phyloP scores from a whole-genome alignment of 2,888 invertebrate genomes.

The Drosophila yooni region DNA sequence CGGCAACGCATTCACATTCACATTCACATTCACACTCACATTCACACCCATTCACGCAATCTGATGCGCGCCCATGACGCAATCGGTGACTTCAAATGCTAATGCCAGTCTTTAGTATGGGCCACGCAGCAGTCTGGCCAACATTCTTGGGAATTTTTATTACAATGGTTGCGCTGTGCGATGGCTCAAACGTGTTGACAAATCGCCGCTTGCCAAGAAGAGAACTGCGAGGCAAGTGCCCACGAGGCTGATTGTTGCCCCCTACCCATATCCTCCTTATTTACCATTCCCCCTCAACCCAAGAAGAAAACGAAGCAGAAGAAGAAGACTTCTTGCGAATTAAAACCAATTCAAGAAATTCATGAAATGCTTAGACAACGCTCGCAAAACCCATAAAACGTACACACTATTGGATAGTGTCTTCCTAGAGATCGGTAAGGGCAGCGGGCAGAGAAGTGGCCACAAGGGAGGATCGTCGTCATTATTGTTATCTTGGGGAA shows the following conservation, averaged over 20 bases:
- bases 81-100: slow-evolving; percentile 59
- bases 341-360: slow-evolving; percentile 51
- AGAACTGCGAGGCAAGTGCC: slow-evolving; percentile 30
- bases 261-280: background rate
- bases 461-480: slow-evolving; percentile 5
- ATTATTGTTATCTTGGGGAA: background rate
- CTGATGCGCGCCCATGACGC: slow-evolving; percentile 49
- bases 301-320: slow-evolving; percentile 1
- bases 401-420: slow-evolving; percentile 31
- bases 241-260: background rate
- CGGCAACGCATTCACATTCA: background rate
- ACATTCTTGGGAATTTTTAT: slow-evolving; percentile 70
- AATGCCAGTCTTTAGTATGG: slow-evolving; percentile 69
- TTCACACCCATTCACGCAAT: slow-evolving; percentile 19
- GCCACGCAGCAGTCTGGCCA: slow-evolving; percentile 49
- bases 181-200: slow-evolving; percentile 55
- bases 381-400: slow-evolving; percentile 66
- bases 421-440: slow-evolving; percentile 5
- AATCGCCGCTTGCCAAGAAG: slow-evolving; percentile 24
- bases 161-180: slow-evolving; percentile 38
- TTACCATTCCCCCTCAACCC: background rate
- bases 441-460: background rate
- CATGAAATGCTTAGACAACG: slow-evolving; percentile 44
- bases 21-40: background rate
- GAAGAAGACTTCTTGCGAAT: slow-evolving; percentile 56